Evolutionary conservation across 2,888 invertebrate genomes (phyloP).

Genomic region (Gandaritis pyraliata): DNA sequence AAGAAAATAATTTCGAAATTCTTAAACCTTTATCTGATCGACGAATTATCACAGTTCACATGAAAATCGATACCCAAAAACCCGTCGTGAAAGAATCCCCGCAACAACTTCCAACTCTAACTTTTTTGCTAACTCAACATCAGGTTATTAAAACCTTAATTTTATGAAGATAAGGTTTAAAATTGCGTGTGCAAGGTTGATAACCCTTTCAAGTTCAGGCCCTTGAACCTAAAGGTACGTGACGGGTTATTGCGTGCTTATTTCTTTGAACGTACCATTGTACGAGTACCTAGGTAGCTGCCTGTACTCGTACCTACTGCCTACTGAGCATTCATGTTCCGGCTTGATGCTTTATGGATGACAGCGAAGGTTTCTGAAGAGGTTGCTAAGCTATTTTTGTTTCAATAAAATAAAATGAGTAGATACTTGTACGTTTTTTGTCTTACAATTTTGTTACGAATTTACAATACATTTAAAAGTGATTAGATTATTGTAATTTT

Average conservation of each 20-base stretch:
- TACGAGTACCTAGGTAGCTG: no score
- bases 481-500: no score
- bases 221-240: constrained; percentile 37
- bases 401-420: not conserved
- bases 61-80: constrained; percentile 26
- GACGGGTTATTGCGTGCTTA: constrained; percentile 27
- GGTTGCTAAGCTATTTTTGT: constrained; percentile 8
- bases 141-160: not conserved
- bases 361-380: constrained; percentile 21
- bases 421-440: no score
- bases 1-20: not conserved
- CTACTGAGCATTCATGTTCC: constrained; percentile 16
- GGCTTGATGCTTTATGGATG: constrained; percentile 25
- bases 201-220: constrained; percentile 37
- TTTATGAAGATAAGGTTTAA: constrained; percentile 5
- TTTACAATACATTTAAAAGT: no score
- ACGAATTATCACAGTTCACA: constrained; percentile 25
- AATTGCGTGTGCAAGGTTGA: constrained; percentile 4
- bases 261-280: constrained; percentile 16
- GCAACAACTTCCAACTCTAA: constrained; percentile 1
- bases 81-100: not conserved
- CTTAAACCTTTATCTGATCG: constrained; percentile 26
- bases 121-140: not conserved
- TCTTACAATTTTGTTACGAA: not conserved
- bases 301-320: not conserved